phyloP scores from a whole-genome alignment of 2,797 vertebrate genomes.

The Pantherophis alleghaniensis region DNA sequence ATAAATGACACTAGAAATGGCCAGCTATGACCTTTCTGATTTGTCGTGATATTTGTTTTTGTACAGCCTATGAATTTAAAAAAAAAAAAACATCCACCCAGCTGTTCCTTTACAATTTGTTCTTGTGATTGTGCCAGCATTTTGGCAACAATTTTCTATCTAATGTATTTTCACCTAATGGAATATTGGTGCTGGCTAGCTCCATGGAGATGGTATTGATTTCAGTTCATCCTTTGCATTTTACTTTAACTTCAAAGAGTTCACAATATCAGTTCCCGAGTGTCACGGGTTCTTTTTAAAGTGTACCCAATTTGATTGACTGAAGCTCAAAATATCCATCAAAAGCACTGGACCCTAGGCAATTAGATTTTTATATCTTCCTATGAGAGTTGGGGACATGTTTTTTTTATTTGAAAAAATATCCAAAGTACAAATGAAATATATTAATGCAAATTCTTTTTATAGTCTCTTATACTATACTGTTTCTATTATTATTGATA shows the following conservation, averaged over 20 bases:
- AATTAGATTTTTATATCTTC: neutral
- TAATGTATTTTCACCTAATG: conserved; percentile 21
- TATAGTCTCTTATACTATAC: neutral
- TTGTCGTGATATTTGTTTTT: conserved; percentile 5
- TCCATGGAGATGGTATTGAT: neutral
- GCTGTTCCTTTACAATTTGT: conserved; percentile 19
- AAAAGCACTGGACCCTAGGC: neutral
- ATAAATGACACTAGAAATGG: conserved; percentile 22
- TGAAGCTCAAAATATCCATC: neutral
- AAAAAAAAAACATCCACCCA: neutral
- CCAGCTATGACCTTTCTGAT: conserved; percentile 13
- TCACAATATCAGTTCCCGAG: conserved; percentile 17
- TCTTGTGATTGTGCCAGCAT: conserved; percentile 25
- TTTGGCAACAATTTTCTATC: conserved; percentile 12
- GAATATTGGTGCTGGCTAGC: conserved; percentile 21
- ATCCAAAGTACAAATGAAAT: neutral
- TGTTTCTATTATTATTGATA: neutral
- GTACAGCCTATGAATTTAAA: neutral
- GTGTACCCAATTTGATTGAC: neutral
- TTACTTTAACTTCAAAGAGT: conserved; percentile 36
- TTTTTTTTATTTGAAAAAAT: neutral
- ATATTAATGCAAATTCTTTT: neutral
- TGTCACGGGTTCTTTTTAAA: neutral
- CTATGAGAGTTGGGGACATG: neutral
- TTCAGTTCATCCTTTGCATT: neutral